Percentiles rank a stretch among this genome's conserved stretches.
These are phyloP conservation scores for Danio albolineatus DNA, from an alignment of 2,797 vertebrate species.

Conservation along the genomic window DNA sequence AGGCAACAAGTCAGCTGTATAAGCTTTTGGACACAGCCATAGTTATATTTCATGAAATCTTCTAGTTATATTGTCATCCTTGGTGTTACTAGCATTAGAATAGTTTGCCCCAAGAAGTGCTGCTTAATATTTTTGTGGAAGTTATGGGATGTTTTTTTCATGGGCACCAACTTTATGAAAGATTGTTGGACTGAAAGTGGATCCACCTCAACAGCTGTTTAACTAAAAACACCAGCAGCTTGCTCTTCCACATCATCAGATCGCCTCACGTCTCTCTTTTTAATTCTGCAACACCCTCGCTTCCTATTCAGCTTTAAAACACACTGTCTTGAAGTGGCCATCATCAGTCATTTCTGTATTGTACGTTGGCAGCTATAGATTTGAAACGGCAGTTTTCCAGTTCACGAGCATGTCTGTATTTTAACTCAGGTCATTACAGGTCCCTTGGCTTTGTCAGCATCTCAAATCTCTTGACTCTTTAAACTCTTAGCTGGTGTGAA, in stretches of 20 bases:
- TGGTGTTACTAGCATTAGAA: too few relatives aligned
- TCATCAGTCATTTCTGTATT: slow-evolving; percentile 3
- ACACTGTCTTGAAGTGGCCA: not conserved
- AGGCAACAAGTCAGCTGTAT: too few relatives aligned
- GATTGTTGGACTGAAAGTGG: slow-evolving; percentile 11
- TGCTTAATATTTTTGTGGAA: not conserved
- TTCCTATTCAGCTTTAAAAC: not conserved
- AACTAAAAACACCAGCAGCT: not conserved
- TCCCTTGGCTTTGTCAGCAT: not conserved
- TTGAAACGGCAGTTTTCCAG: not conserved
- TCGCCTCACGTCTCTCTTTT: not conserved
- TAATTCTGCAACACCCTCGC: slow-evolving; percentile 2
- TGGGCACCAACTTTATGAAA: not conserved
- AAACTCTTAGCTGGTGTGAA: slow-evolving; percentile 31
- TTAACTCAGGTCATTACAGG: not conserved
- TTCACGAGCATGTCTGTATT: not conserved
- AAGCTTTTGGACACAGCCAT: too few relatives aligned
- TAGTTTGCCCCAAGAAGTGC: not conserved
- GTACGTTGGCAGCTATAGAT: not conserved
- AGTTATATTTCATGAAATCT: too few relatives aligned
- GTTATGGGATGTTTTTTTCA: not conserved
- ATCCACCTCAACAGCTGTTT: slow-evolving; percentile 31
- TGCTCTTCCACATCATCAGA: slow-evolving; percentile 3
- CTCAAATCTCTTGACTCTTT: slow-evolving; percentile 16
- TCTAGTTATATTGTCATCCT: too few relatives aligned